Base-by-base conservation (phyloP, 2,113 vertebrate species). In the Xyliphius kryptos region DNA sequence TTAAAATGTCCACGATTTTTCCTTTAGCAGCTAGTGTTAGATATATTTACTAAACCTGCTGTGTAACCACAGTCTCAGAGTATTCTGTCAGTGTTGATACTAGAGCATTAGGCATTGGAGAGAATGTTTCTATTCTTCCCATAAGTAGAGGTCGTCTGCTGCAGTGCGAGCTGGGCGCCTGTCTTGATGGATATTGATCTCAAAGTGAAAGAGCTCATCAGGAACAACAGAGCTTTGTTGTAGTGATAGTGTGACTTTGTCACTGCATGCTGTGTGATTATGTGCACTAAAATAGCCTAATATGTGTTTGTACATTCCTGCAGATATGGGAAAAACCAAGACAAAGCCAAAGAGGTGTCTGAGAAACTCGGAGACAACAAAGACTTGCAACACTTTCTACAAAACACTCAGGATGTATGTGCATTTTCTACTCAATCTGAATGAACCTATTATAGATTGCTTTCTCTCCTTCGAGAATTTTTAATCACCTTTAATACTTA, bases 401-500 rank as follows among this genome's bases (percentile, higher is more conserved):
- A 96, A 77, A 92, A 91, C 80, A 91, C 94, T 64, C 91, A 89
- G 21, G 95, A 99, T 88, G 96, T 97, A 77, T n/a, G 7, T 32
- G 26, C n/a, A n/a, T n/a, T n/a, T n/a, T n/a, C n/a, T n/a, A n/a
- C n/a, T n/a, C n/a, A n/a, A n/a, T n/a, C n/a, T n/a, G n/a, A n/a
- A n/a, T n/a, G n/a, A n/a, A n/a, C n/a, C n/a, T n/a, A n/a, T n/a
- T n/a, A n/a, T n/a, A 32, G 4, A 32, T 32, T 32, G 26, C 26
- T 32, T 32, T 32, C 1, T 32, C 4, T 32, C 7, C 26, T 5
- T 5, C 26, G 7, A 32, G 7, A 32, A n/a, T n/a, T n/a, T n/a
- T n/a, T n/a, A n/a, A n/a, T n/a, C n/a, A n/a, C n/a, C n/a, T n/a
- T n/a, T n/a, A n/a, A n/a, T n/a, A n/a, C n/a, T n/a, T n/a, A n/a